phyloP scores from a whole-genome alignment of 30 jellyfish, hydroid and myxozoan species.

The Aurelia aurita complex sp. Pacific region DNA sequence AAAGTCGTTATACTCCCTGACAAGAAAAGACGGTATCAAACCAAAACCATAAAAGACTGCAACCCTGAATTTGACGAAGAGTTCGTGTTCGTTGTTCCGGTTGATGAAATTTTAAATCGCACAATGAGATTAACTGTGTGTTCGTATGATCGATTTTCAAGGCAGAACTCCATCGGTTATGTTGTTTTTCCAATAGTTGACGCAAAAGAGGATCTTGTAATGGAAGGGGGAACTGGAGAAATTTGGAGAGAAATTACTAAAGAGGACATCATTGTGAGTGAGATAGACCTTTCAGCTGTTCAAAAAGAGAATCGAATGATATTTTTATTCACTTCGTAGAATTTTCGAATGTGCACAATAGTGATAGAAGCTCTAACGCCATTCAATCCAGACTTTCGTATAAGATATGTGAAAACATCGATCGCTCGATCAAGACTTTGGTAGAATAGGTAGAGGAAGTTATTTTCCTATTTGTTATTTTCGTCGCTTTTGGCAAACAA shows the following conservation, averaged over 20 bases:
- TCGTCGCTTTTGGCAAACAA: too few species aligned
- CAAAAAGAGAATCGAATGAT: too few species aligned
- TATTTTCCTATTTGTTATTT: too few species aligned
- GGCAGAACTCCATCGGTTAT: conserved; percentile 80
- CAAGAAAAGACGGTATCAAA: conserved; percentile 83
- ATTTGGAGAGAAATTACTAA: conserved; percentile 85
- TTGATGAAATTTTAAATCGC: conserved; percentile 63
- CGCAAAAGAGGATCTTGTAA: conserved; percentile 55
- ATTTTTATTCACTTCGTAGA: too few species aligned
- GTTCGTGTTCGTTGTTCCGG: conserved; percentile 71
- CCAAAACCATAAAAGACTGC: conserved; percentile 73
- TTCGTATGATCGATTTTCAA: conserved; percentile 89
- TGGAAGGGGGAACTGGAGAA: conserved; percentile 85
- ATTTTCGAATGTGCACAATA: too few species aligned
- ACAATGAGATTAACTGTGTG: conserved; percentile 77
- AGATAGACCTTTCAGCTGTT: too few species aligned
- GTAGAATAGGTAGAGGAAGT: too few species aligned
- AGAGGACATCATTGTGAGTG: conserved; percentile 71
- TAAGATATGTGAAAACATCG: too few species aligned
- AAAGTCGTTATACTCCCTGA: conserved; percentile 85
- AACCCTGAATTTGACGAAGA: conserved; percentile 90
- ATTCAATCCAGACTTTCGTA: too few species aligned
- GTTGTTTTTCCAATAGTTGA: conserved; percentile 79
- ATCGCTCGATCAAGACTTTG: too few species aligned
- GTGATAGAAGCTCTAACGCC: too few species aligned